phyloP scores from a whole-genome alignment of 2,797 vertebrate genomes.

The Morus bassanus region DNA sequence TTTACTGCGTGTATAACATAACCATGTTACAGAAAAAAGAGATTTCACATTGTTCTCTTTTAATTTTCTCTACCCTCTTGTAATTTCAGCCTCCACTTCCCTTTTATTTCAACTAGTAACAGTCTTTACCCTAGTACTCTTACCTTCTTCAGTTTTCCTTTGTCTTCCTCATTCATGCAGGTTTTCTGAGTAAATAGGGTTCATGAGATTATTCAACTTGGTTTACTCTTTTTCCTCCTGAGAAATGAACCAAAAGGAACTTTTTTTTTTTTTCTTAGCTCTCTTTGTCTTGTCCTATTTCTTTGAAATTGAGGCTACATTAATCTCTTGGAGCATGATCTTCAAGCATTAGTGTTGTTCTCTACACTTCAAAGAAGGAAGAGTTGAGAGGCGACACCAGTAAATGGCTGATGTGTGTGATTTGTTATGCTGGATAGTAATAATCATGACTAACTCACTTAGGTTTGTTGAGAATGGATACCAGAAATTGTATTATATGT shows the following conservation, averaged over 20 bases:
- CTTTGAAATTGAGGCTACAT: neutral
- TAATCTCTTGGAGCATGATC: neutral
- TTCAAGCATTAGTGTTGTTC: neutral
- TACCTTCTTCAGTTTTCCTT: neutral
- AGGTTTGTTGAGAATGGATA: neutral
- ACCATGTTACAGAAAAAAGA: neutral
- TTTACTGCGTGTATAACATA: neutral
- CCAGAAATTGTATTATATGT: neutral
- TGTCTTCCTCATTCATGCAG: neutral
- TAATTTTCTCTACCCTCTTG: neutral
- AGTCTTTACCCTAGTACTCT: neutral
- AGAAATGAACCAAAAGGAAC: neutral
- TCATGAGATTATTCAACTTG: neutral
- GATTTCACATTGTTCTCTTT: neutral
- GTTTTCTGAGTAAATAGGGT: neutral
- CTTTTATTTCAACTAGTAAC: neutral
- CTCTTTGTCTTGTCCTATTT: neutral
- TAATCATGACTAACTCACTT: neutral
- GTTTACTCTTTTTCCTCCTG: neutral
- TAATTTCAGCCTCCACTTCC: neutral
- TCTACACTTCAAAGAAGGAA: neutral
- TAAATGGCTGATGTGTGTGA: neutral
- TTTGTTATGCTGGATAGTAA: neutral
- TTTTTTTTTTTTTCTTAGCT: neutral
- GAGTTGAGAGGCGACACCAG: neutral